Evolutionary conservation across 2,797 vertebrate species (phyloP).

Genomic region (Xiphophorus birchmanni): DNA sequence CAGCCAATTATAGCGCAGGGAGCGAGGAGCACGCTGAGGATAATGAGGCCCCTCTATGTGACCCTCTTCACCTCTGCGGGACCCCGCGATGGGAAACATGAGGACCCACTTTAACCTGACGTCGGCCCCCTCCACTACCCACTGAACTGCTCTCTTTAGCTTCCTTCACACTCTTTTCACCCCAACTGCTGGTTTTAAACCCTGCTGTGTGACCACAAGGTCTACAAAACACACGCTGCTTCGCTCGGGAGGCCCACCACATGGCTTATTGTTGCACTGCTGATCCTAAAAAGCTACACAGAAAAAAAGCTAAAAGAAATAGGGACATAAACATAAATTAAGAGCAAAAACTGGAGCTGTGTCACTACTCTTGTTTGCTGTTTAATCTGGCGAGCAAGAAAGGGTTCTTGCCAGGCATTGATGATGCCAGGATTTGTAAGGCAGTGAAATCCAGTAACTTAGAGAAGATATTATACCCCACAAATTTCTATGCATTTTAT

Average conservation of each 20-base stretch:
- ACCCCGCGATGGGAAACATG: constrained; percentile 72
- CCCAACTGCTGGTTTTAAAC: constrained; percentile 49
- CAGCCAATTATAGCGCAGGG: constrained; percentile 68
- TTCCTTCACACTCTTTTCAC: constrained; percentile 27
- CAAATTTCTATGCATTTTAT: neutral
- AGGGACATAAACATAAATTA: constrained; percentile 27
- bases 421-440: constrained; percentile 71
- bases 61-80: constrained; percentile 78
- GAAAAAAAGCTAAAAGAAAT: constrained; percentile 44
- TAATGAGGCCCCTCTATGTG: constrained; percentile 80
- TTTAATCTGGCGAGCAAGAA: constrained; percentile 54
- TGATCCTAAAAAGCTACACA: constrained; percentile 44
- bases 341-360: constrained; percentile 27
- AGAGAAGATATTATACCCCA: neutral
- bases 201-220: constrained; percentile 76
- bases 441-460: constrained; percentile 43
- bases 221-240: constrained; percentile 76
- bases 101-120: constrained; percentile 66
- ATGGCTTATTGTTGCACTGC: constrained; percentile 64
- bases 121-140: constrained; percentile 35
- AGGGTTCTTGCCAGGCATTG: constrained; percentile 65
- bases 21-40: constrained; percentile 62
- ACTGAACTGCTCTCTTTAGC: constrained; percentile 34
- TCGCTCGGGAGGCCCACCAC: constrained; percentile 63
- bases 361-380: constrained; percentile 36